Conservation (phyloP, 2,113 vertebrate species). For the Ondatra zibethicus region DNA sequence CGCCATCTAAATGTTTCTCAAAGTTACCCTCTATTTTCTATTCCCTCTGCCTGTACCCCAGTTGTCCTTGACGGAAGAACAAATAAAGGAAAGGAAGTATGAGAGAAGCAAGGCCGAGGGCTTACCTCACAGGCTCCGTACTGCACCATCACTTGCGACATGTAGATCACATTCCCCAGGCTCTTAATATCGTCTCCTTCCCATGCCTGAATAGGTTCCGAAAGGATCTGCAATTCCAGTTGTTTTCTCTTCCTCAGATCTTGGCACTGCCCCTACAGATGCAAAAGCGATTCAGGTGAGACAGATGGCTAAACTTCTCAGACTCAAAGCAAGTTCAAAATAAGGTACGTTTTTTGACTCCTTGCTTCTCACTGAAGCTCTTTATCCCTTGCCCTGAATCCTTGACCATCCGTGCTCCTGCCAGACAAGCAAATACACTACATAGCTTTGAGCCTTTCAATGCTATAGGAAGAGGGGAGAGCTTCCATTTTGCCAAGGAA, state of each 20-base stretch:
- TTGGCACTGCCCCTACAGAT: constrained; percentile 92
- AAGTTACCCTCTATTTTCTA: neutral
- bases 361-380: neutral
- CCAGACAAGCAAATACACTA: neutral
- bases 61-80: neutral
- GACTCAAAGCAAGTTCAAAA: constrained; percentile 41
- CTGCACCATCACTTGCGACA: constrained; percentile 95
- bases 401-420: neutral
- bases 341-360: neutral
- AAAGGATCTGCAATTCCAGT: constrained; percentile 97
- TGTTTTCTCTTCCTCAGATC: constrained; percentile 97
- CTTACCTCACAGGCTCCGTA: constrained; percentile 93
- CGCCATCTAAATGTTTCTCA: neutral
- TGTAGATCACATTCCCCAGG: constrained; percentile 93
- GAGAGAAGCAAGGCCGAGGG: neutral
- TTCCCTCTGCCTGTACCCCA: neutral
- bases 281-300: constrained; percentile 27
- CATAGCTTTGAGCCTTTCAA: neutral
- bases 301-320: neutral
- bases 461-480: neutral
- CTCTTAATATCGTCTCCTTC: constrained; percentile 97
- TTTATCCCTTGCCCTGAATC: neutral
- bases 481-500: constrained; percentile 4
- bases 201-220: constrained; percentile 95
- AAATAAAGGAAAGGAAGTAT: neutral